A percentile compares a stretch with the other conserved stretches of the same genome.
Conservation (phyloP, 2,113 vertebrate genomes). For the Sula dactylatra region DNA sequence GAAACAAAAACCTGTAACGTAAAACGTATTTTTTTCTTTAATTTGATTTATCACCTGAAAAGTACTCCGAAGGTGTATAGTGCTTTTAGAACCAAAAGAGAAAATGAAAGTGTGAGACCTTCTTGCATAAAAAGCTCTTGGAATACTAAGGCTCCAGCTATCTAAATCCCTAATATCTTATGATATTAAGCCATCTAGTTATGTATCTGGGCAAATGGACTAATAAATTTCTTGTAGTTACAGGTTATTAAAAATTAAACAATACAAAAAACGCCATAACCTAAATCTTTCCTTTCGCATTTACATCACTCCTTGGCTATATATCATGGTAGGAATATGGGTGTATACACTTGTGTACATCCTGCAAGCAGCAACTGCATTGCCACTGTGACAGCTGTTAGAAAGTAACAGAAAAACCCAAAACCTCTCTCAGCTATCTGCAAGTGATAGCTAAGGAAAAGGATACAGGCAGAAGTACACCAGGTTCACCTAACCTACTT, state of each 20-base stretch:
- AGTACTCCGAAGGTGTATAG: neutral
- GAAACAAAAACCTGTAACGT: neutral
- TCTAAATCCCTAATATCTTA: neutral
- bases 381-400: neutral
- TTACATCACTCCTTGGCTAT: neutral
- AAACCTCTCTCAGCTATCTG: neutral
- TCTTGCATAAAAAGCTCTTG: neutral
- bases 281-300: neutral
- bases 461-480: neutral
- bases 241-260: neutral
- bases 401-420: neutral
- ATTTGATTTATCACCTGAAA: neutral
- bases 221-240: neutral
- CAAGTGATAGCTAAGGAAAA: neutral
- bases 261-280: neutral
- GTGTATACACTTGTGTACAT: accelerated
- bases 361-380: neutral
- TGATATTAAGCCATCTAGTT: neutral
- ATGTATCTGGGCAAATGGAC: neutral
- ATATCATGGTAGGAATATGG: accelerated
- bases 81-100: neutral
- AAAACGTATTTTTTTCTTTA: neutral
- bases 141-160: neutral
- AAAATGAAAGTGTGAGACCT: neutral
- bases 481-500: neutral